A percentile compares a stretch with the other conserved stretches of the same genome.
phyloP scores from a whole-genome alignment of 2,888 invertebrate genomes.

The Brenthis daphne region DNA sequence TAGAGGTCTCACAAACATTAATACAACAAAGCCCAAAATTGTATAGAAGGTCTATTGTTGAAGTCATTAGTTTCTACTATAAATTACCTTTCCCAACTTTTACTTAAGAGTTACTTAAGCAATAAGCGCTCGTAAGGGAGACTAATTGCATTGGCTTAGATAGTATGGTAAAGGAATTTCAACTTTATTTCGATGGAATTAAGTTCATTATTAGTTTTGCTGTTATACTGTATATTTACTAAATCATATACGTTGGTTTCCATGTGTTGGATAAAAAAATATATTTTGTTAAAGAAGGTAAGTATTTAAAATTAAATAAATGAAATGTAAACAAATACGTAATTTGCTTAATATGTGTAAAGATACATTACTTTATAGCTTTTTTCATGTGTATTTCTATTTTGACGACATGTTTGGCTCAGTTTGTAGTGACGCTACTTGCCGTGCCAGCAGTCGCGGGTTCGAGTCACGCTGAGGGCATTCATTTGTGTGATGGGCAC shows the following conservation, averaged over 20 bases:
- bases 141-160: slow-evolving; percentile 22
- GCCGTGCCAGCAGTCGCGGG: too few species aligned
- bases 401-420: too few species aligned
- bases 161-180: slow-evolving; percentile 4
- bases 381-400: too few species aligned
- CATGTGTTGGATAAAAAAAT: not conserved
- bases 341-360: too few species aligned
- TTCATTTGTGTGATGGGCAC: too few species aligned
- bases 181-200: slow-evolving; percentile 3
- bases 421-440: too few species aligned
- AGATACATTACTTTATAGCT: too few species aligned
- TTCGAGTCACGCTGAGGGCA: too few species aligned
- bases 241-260: not conserved
- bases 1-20: not conserved
- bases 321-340: too few species aligned
- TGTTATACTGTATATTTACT: not conserved
- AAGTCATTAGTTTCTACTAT: slow-evolving; percentile 19
- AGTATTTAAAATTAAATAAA: too few species aligned
- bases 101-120: slow-evolving; percentile 28
- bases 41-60: slow-evolving; percentile 13
- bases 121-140: slow-evolving; percentile 22
- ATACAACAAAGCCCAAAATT: slow-evolving; percentile 5
- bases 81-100: slow-evolving; percentile 26
- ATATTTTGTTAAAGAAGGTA: too few species aligned
- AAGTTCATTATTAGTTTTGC: not conserved